Conservation (phyloP, 2,888 invertebrate genomes). For the Eurois occulta region DNA sequence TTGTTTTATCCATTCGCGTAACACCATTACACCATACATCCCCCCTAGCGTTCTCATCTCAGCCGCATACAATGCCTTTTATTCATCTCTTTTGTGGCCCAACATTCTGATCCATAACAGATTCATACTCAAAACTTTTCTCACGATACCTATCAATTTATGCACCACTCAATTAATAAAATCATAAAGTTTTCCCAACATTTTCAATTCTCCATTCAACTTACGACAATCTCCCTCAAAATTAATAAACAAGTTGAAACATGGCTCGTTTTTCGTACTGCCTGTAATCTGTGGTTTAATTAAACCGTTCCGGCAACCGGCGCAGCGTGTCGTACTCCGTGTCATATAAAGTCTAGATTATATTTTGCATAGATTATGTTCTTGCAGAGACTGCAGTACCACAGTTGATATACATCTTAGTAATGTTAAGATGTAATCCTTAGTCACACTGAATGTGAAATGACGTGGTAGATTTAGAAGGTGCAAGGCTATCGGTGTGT, state of each 20-base stretch:
- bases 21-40: not conserved
- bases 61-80: not conserved
- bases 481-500: not conserved
- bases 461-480: not conserved
- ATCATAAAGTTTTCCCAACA: not conserved
- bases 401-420: not conserved
- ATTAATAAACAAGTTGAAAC: conserved; percentile 41
- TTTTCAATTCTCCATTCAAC: not conserved
- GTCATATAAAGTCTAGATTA: conserved; percentile 43
- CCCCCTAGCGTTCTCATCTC: not conserved
- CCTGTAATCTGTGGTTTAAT: conserved; percentile 49
- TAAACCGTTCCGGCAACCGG: conserved; percentile 36
- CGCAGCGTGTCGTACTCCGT: conserved; percentile 19
- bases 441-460: not conserved
- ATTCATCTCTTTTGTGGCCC: not conserved
- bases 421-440: not conserved
- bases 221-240: not conserved
- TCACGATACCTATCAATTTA: not conserved
- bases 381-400: not conserved
- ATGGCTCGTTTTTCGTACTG: conserved; percentile 30
- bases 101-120: not conserved
- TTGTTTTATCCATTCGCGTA: not conserved
- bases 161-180: not conserved
- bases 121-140: not conserved
- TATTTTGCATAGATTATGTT: conserved; percentile 44